phyloP scores from a whole-genome alignment of 2,113 vertebrate species.

The Rhineura floridana region DNA sequence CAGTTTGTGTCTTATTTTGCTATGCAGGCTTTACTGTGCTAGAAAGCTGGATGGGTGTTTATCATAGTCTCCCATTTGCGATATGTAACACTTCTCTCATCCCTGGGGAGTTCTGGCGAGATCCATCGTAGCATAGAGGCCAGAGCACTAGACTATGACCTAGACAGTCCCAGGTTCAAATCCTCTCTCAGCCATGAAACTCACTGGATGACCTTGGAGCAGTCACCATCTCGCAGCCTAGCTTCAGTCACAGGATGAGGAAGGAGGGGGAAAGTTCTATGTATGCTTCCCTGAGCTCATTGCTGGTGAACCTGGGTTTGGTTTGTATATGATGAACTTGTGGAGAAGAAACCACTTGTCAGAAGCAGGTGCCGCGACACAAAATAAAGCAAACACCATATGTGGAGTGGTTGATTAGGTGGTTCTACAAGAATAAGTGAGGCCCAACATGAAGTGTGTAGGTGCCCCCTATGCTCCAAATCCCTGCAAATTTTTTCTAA shows the following conservation, averaged over 20 bases:
- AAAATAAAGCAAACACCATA: background rate
- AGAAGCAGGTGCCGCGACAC: background rate
- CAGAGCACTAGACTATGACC: background rate
- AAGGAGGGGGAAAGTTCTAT: no score
- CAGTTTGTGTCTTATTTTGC: background rate
- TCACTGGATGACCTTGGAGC: background rate
- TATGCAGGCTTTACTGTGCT: background rate
- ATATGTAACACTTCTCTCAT: background rate
- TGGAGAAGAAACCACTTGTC: background rate
- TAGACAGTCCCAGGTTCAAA: background rate
- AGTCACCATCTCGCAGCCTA: background rate
- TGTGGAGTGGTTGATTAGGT: background rate
- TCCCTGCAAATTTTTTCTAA: background rate
- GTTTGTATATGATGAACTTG: no score
- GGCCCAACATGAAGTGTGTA: background rate
- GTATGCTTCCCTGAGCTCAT: background rate
- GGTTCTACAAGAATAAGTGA: background rate
- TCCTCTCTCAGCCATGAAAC: background rate
- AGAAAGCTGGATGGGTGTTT: background rate
- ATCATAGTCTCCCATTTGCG: background rate
- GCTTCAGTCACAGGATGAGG: background rate
- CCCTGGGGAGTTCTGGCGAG: background rate
- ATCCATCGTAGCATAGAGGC: background rate
- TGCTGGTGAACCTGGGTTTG: background rate
- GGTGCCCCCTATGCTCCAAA: background rate